Evolutionary conservation across 2,797 vertebrate species (phyloP), one percentile per base, ranked within the genome.

Genomic region (Labeo calbasu): DNA sequence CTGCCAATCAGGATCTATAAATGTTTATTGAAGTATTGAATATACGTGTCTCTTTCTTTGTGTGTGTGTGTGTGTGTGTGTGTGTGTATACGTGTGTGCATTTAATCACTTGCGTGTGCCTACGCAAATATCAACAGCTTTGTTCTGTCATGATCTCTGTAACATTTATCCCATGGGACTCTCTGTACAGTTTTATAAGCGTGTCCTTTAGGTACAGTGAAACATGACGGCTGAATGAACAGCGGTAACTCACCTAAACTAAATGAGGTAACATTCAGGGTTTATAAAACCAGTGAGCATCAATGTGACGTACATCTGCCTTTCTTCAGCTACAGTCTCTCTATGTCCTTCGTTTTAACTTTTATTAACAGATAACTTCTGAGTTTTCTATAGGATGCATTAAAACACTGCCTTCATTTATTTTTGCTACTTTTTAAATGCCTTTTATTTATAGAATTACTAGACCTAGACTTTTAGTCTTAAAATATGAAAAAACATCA

Each of bases 151-250:
- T 61, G 57, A 77, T 57, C 32, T 23, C 5, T 40, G 25, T 36
- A 55, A 55, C 28, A 55, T 55, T 55, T 36, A n/a, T 75, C 48
- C 71, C 71, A 75, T n/a, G n/a, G n/a, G 43, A 50, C 43, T 50
- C 48, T 73, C 28, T 21, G 19, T 55, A 36, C 11, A 36, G 51
- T 19, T 55, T n/a, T 75, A n/a, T 57, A 28, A 75, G 72, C 6
- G 0, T 55, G 28, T 76, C 72, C 12, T 76, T 55, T 57, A 75
- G 72, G 72, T 57, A 57, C 28, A 55, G 28, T 57, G 36, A 76
- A 15, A 76, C 40, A 4, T 55, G 50, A n/a, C 6, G 1, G 28
- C 32, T 55, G 3, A 57, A 4, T 23, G 28, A 55, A 36, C 28
- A 55, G 50, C 19, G 7, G 11, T 57, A 28, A 76, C 51, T 57